A percentile compares a stretch with the other conserved stretches of the same genome.
Evolutionary conservation across 2,797 vertebrate species (phyloP).

Genomic region (Tauraco hartlaubi): DNA sequence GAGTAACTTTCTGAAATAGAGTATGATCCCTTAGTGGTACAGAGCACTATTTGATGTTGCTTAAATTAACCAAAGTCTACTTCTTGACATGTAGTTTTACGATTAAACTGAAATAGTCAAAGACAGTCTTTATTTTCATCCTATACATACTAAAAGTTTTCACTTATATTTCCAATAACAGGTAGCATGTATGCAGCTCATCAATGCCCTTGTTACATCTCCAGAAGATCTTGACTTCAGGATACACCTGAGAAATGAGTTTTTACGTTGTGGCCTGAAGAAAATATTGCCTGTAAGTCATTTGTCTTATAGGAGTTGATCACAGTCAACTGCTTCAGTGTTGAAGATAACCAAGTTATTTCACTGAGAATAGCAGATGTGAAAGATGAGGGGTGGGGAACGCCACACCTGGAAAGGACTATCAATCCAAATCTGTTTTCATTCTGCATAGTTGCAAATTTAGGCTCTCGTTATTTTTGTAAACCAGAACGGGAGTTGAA

Average conservation of each 20-base stretch:
- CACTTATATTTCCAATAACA: conserved; percentile 63
- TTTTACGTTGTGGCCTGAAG: conserved; percentile 94
- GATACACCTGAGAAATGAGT: conserved; percentile 98
- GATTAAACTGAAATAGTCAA: neutral
- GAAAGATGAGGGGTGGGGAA: neutral
- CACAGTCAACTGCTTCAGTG: neutral
- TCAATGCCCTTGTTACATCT: conserved; percentile 96
- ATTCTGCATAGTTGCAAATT: neutral
- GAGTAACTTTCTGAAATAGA: neutral
- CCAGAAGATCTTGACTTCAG: conserved; percentile 98
- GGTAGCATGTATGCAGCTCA: conserved; percentile 98
- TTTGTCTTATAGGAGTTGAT: neutral
- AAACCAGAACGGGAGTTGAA: neutral
- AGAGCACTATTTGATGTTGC: neutral
- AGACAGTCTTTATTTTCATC: neutral
- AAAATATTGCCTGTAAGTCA: conserved; percentile 93
- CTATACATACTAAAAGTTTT: neutral
- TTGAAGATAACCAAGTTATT: neutral
- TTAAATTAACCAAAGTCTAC: neutral
- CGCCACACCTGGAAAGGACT: neutral
- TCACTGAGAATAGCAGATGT: neutral
- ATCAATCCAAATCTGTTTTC: neutral
- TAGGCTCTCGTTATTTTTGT: neutral
- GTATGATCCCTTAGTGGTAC: neutral
- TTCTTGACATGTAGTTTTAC: neutral